phyloP scores from a whole-genome alignment of 1,140 invertebrate genomes.

The Panagrolaimus sp. region DNA sequence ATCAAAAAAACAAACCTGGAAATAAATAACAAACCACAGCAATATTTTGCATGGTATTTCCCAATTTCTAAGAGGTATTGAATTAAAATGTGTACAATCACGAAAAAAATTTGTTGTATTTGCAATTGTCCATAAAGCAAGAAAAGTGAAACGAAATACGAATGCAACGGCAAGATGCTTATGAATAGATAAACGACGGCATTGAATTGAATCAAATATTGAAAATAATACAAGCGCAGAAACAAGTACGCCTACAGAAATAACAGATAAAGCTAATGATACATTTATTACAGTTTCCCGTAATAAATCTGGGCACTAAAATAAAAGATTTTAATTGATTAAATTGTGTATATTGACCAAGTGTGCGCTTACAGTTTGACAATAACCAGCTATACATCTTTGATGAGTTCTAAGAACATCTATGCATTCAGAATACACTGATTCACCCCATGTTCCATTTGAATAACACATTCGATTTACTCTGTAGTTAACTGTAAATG shows the following conservation, averaged over 20 bases:
- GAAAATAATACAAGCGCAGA: slow-evolving; percentile 53
- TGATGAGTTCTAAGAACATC: slow-evolving; percentile 43
- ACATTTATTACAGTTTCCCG: slow-evolving; percentile 53
- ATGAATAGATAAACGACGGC: slow-evolving; percentile 60
- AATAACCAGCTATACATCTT: slow-evolving; percentile 49
- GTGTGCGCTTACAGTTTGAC: slow-evolving; percentile 50
- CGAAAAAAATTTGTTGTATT: slow-evolving; percentile 50
- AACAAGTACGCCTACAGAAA: slow-evolving; percentile 50
- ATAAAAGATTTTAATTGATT: slow-evolving; percentile 8
- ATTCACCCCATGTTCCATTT: slow-evolving; percentile 47
- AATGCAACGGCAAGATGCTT: slow-evolving; percentile 62
- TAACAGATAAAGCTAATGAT: slow-evolving; percentile 50
- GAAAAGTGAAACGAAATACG: slow-evolving; percentile 58
- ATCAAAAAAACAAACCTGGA: slow-evolving; percentile 41
- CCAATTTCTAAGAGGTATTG: slow-evolving; percentile 38
- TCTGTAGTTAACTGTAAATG: slow-evolving; percentile 33
- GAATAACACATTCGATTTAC: slow-evolving; percentile 41
- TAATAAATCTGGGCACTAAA: slow-evolving; percentile 53
- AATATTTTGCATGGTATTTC: slow-evolving; percentile 56
- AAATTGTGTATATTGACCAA: too few relatives aligned
- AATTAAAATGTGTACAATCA: slow-evolving; percentile 49
- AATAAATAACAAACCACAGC: slow-evolving; percentile 57
- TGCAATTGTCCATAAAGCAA: slow-evolving; percentile 52
- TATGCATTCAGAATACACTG: slow-evolving; percentile 48
- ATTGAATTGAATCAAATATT: slow-evolving; percentile 55